Base-by-base conservation (phyloP, 2,797 vertebrate species). In the Crenichthys baileyi region DNA sequence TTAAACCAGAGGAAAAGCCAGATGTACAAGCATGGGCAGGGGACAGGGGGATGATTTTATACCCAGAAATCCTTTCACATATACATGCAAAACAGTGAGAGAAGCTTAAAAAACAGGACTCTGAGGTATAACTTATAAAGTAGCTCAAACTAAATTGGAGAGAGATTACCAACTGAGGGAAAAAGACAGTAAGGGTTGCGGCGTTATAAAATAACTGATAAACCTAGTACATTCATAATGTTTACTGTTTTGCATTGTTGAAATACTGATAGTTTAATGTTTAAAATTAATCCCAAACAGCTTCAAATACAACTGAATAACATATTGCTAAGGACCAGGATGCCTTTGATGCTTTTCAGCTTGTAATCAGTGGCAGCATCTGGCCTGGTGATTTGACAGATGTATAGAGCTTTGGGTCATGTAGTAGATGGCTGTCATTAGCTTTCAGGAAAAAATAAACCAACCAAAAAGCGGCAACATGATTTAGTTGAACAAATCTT, bases 1-100 rank as follows among this genome's bases (percentile, higher is more conserved):
- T 90, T 70, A 90, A 89, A 89, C 90, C 87, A 82, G 63, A 76
- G 39, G 36, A 82, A 78, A 77, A 70, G 60, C 41, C 78, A 75
- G 78, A 84, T 3, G 31, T 65, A 73, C 1, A 29, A 60, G 82
- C 73, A 58, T 51, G 72, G 79, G 75, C 74, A 73, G 73, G 81
- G 76, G 79, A 86, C 82, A 79, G 55, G 56, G 73, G 70, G 74
- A 78, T 81, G 87, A 88, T 88, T 91, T 56, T 65, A 81, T 44
- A 51, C 44, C 26, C 73, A 55, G 70, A 79, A 83, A 79, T 80
- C 72, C 77, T 53, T 70, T 79, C 16, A 68, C 81, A 83, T 80
- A 75, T 81, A 85, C 75, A 82, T 81, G 58, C 77, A 7, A 44
- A 56, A 67, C 58, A 68, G 75, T 67, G 65, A 48, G 72, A 78